These are phyloP conservation scores for Fragum sueziense DNA, from an alignment of 2,888 invertebrate genomes.

Conservation along the genomic window DNA sequence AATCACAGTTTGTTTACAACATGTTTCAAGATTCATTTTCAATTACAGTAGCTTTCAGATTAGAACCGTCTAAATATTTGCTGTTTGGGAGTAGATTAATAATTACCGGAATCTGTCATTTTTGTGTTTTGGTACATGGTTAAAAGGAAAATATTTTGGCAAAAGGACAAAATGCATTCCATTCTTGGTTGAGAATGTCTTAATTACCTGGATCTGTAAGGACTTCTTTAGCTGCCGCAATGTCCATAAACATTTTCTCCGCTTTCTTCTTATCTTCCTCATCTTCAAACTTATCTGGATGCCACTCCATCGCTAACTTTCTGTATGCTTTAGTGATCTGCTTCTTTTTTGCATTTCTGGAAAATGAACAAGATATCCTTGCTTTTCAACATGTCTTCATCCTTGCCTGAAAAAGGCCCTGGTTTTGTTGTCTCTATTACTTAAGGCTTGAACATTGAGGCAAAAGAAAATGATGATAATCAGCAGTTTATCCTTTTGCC, in stretches of 20 bases:
- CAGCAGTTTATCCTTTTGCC: too few species aligned
- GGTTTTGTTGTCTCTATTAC: too few species aligned
- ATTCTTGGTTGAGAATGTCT: background rate
- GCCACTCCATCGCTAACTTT: slow-evolving; percentile 98
- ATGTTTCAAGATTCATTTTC: too few species aligned
- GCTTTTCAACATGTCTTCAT: too few species aligned
- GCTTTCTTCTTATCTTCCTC: slow-evolving; percentile 93
- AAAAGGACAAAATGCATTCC: background rate
- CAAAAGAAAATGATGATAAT: too few species aligned
- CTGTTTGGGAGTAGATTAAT: background rate
- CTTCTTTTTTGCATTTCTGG: slow-evolving; percentile 91
- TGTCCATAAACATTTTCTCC: slow-evolving; percentile 98
- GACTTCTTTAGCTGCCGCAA: slow-evolving; percentile 99
- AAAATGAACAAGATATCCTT: too few species aligned
- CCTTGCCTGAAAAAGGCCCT: too few species aligned
- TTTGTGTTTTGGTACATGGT: background rate
- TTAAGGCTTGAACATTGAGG: too few species aligned
- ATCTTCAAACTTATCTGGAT: slow-evolving; percentile 95
- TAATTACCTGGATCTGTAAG: slow-evolving; percentile 86
- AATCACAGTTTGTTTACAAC: too few species aligned
- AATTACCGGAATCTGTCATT: background rate
- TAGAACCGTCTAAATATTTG: too few species aligned
- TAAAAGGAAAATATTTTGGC: background rate
- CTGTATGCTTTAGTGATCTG: slow-evolving; percentile 97
- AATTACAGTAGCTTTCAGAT: too few species aligned